A percentile compares a stretch with the other conserved stretches of the same genome.
Evolutionary conservation across 2,113 vertebrate species (phyloP).

Genomic region (Electrona antarctica): DNA sequence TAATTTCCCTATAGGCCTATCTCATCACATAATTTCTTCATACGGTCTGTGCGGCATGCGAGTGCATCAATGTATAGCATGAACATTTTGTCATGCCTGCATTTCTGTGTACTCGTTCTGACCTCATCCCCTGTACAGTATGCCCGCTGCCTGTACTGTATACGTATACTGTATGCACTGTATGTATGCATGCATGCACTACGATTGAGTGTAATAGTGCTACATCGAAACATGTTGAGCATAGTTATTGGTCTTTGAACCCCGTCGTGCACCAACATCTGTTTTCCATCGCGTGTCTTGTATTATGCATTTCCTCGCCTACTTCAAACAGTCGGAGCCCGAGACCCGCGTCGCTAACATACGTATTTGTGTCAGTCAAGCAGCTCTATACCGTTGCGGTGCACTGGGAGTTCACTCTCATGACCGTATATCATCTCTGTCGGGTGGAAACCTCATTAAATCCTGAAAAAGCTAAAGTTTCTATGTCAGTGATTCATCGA

Average conservation of each 20-base stretch:
- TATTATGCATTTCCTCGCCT: slow-evolving; percentile 48
- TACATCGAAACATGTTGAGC: slow-evolving; percentile 7
- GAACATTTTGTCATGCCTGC: background rate
- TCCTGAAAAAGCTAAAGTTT: no score
- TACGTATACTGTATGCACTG: background rate
- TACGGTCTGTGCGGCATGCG: background rate
- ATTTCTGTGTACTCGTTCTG: background rate
- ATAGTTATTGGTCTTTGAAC: slow-evolving; percentile 17
- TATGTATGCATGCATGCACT: slow-evolving; percentile 8
- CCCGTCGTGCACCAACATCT: slow-evolving; percentile 33
- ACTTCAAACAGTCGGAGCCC: slow-evolving; percentile 14
- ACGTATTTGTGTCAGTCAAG: no score
- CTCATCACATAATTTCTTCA: background rate
- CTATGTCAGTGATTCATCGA: no score
- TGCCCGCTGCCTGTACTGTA: background rate
- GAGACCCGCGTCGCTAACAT: background rate
- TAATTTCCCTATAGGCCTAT: background rate
- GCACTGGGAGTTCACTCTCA: background rate
- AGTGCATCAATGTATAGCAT: background rate
- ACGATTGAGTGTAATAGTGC: background rate
- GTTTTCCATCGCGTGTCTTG: slow-evolving; percentile 35
- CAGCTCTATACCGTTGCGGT: background rate
- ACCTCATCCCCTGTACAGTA: background rate
- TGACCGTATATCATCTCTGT: no score
- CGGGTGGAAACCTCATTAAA: no score